These are phyloP conservation scores for Epinotia nisella DNA, from an alignment of 2,888 invertebrate species.

Conservation along the genomic window DNA sequence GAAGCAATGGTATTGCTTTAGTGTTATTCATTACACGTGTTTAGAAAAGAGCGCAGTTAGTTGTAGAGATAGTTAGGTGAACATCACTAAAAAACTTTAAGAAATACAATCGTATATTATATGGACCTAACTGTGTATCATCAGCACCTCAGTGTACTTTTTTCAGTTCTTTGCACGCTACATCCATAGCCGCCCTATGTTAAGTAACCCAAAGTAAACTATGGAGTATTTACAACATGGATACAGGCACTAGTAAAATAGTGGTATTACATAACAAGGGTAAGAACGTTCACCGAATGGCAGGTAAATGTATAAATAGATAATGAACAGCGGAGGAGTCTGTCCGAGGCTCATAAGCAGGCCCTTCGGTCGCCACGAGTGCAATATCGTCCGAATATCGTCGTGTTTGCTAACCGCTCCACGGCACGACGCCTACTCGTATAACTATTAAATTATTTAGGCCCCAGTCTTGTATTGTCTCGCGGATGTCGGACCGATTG, in stretches of 20 bases:
- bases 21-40: neutral
- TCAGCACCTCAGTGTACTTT: neutral
- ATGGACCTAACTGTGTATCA: neutral
- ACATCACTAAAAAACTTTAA: neutral
- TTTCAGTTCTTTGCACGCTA: neutral
- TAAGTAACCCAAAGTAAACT: conserved; percentile 26
- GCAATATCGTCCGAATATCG: conserved; percentile 44
- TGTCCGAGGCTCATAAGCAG: conserved; percentile 46
- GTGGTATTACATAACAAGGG: conserved; percentile 40
- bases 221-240: conserved; percentile 34
- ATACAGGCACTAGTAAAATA: conserved; percentile 31
- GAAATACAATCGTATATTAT: neutral
- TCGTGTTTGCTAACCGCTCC: conserved; percentile 73
- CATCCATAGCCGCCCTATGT: conserved; percentile 20
- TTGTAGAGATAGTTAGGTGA: neutral
- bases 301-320: conserved; percentile 44
- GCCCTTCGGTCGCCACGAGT: conserved; percentile 43
- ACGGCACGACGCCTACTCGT: conserved; percentile 56
- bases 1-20: neutral
- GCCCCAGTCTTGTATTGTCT: conserved; percentile 77
- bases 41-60: neutral
- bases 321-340: conserved; percentile 44
- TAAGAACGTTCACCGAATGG: conserved; percentile 39
- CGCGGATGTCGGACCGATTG: conserved; percentile 64
- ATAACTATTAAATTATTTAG: conserved; percentile 82